A percentile compares a stretch with the other conserved stretches of the same genome.
phyloP scores from a whole-genome alignment of 2,797 vertebrate species.

The Xiphorhynchus erythropygius region DNA sequence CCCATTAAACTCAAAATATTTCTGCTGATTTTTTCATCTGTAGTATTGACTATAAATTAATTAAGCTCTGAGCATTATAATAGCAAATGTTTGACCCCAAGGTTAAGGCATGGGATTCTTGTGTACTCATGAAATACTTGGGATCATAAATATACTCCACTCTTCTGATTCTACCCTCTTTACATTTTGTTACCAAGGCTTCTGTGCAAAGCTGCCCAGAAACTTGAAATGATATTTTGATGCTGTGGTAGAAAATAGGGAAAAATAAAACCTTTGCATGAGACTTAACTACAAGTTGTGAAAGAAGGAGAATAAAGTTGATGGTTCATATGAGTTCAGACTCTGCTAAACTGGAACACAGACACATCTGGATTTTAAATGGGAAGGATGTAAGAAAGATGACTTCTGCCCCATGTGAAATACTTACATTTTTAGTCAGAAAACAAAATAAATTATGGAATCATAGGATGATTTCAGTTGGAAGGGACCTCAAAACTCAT shows the following conservation, averaged over 20 bases:
- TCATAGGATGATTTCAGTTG: not conserved
- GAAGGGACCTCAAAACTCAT: not conserved
- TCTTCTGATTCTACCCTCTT: not conserved
- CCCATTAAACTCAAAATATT: not conserved
- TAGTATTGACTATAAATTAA: not conserved
- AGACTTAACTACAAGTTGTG: not conserved
- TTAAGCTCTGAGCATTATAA: not conserved
- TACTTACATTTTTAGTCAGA: not conserved
- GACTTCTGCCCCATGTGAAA: accelerated
- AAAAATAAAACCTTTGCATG: not conserved
- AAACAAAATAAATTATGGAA: not conserved
- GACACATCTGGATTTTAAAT: not conserved
- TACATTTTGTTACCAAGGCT: not conserved
- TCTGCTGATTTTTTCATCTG: not conserved
- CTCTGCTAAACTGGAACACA: not conserved
- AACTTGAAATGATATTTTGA: not conserved
- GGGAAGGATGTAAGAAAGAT: not conserved
- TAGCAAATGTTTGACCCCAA: not conserved
- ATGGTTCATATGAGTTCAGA: not conserved
- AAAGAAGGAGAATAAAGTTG: not conserved
- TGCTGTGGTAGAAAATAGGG: not conserved
- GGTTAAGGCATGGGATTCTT: not conserved
- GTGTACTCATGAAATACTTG: accelerated
- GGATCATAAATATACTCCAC: not conserved
- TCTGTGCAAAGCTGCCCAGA: not conserved